These are phyloP conservation scores for Cyanoramphus novaezelandiae DNA, from an alignment of 2,113 vertebrate genomes.

Conservation along the genomic window DNA sequence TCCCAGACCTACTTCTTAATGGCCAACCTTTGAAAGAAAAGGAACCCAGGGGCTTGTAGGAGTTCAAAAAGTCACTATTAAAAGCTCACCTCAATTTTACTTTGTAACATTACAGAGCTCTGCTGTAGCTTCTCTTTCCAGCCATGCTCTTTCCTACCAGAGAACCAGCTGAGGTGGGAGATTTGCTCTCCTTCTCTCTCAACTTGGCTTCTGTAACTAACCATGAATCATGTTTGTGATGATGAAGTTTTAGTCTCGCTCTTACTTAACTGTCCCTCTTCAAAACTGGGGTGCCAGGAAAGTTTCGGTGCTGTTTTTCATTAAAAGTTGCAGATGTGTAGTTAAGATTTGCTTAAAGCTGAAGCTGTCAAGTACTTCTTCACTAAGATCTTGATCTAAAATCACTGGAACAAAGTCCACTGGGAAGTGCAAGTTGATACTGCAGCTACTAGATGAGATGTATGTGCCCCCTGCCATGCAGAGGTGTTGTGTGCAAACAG, in stretches of 20 bases:
- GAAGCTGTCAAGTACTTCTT: neutral
- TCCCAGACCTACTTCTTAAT: conserved; percentile 53
- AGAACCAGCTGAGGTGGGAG: neutral
- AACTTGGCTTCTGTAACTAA: neutral
- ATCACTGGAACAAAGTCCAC: neutral
- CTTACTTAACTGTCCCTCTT: neutral
- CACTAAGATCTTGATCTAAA: neutral
- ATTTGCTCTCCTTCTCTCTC: neutral
- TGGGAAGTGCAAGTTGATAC: neutral
- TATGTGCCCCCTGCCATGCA: accelerated
- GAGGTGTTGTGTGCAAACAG: neutral
- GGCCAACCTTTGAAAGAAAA: neutral
- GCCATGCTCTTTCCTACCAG: neutral
- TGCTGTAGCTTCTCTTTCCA: neutral
- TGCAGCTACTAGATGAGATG: neutral
- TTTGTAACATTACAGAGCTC: neutral
- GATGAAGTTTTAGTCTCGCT: neutral
- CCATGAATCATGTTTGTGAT: neutral
- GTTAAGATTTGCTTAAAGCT: neutral
- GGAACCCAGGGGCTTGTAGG: neutral
- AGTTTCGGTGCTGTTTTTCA: neutral
- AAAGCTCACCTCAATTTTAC: neutral
- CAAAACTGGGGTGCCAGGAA: neutral
- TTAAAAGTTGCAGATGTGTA: neutral
- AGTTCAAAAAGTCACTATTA: neutral